Conservation (phyloP, 92 coral and sea anemone species). For the Palythoa grandis region DNA sequence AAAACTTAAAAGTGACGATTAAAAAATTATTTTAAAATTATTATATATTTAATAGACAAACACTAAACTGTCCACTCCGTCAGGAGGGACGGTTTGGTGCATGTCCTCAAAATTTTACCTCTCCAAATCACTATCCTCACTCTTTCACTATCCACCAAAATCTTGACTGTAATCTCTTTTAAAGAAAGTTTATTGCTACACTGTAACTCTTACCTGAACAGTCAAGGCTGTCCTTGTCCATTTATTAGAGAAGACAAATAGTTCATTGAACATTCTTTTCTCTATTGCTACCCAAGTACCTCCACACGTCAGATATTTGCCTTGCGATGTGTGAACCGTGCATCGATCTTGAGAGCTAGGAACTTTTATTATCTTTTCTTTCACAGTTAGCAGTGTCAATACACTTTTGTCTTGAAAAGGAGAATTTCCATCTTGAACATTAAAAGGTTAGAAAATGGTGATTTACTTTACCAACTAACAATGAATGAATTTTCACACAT, state of each 20-base stretch:
- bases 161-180: too few relatives aligned
- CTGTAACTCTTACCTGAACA: neutral
- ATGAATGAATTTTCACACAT: neutral
- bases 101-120: too few relatives aligned
- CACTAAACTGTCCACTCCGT: too few relatives aligned
- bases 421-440: neutral
- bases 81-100: too few relatives aligned
- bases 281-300: slow-evolving; percentile 15
- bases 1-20: too few relatives aligned
- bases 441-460: neutral
- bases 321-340: neutral
- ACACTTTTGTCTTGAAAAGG: slow-evolving; percentile 28
- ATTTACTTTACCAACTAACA: neutral
- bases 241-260: neutral
- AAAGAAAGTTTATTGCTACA: too few relatives aligned
- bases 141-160: too few relatives aligned
- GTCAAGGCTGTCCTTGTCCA: slow-evolving; percentile 9
- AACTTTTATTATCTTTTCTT: neutral
- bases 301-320: neutral
- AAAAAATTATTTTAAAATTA: too few relatives aligned
- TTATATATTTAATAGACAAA: too few relatives aligned
- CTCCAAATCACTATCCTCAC: too few relatives aligned
- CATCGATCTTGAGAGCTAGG: slow-evolving; percentile 16
- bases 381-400: neutral
- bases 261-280: neutral